Percentiles rank a stretch among this genome's conserved stretches.
These are phyloP conservation scores for Periophthalmus magnuspinnatus DNA, from an alignment of 2,797 vertebrate species.

Conservation along the genomic window DNA sequence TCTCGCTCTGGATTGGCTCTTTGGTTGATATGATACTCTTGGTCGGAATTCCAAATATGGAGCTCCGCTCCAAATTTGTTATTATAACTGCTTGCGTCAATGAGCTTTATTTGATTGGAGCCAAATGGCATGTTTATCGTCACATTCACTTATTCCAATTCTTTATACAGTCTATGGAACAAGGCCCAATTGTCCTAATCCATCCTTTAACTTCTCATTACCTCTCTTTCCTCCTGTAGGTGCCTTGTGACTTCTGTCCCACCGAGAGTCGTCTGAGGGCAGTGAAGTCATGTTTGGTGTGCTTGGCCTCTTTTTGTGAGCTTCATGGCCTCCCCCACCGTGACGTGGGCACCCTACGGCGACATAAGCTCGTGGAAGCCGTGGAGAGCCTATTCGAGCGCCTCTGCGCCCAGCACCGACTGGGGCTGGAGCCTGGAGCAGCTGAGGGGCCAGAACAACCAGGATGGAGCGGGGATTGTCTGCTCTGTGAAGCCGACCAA, in stretches of 20 bases:
- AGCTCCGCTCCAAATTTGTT: no score
- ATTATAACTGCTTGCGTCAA: no score
- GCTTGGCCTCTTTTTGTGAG: slow-evolving; percentile 90
- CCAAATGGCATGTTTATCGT: no score
- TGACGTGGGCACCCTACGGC: slow-evolving; percentile 85
- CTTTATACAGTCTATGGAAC: no score
- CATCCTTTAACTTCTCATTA: no score
- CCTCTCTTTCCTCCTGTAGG: slow-evolving; percentile 55
- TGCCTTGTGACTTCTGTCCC: slow-evolving; percentile 88
- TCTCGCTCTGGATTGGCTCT: no score
- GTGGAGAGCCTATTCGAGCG: slow-evolving; percentile 84
- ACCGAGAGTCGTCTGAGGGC: slow-evolving; percentile 85
- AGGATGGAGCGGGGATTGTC: slow-evolving; percentile 64
- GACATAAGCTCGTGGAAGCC: slow-evolving; percentile 87
- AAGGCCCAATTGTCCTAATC: no score
- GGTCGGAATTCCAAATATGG: no score
- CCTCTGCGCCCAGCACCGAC: slow-evolving; percentile 86
- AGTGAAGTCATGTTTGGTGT: slow-evolving; percentile 87
- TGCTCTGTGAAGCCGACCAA: slow-evolving; percentile 69
- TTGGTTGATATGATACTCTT: no score
- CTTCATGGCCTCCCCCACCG: slow-evolving; percentile 87
- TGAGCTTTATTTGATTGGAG: no score
- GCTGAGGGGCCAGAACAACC: slow-evolving; percentile 32
- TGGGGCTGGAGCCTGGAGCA: slow-evolving; percentile 81
- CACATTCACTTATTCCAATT: no score